Conservation (phyloP, 1,140 invertebrate genomes). For the Drosophila willistoni region DNA sequence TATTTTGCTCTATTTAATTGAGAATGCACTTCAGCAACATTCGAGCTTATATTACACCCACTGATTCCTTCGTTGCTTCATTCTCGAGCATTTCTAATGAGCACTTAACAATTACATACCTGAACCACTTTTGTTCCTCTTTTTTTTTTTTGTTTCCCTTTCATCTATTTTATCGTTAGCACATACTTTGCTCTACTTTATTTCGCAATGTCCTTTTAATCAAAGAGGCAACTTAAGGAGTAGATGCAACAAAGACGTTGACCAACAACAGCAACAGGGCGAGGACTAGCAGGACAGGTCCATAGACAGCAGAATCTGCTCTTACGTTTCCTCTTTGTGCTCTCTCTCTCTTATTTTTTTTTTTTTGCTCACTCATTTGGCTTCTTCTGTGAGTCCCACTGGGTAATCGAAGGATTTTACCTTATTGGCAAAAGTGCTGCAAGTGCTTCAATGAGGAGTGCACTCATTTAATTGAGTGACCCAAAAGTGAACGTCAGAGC, state of each 20-base stretch:
- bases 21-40: constrained; percentile 68
- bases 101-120: constrained; percentile 79
- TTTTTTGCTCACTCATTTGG: not conserved
- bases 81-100: constrained; percentile 72
- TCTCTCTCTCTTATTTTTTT: not conserved
- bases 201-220: constrained; percentile 67
- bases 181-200: constrained; percentile 59
- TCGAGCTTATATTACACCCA: constrained; percentile 2
- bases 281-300: constrained; percentile 12
- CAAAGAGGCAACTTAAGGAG: constrained; percentile 62
- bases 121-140: constrained; percentile 23
- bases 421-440: constrained; percentile 35
- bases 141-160: constrained; percentile 14
- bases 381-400: not conserved
- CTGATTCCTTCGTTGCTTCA: not conserved
- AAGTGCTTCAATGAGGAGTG: constrained; percentile 39
- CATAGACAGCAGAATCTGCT: not conserved
- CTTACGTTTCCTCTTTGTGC: not conserved
- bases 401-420: constrained; percentile 30
- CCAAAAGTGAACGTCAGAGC: constrained; percentile 56
- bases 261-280: constrained; percentile 13
- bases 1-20: constrained; percentile 74
- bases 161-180: constrained; percentile 37
- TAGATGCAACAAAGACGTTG: constrained; percentile 53
- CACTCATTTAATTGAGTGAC: constrained; percentile 66